Evolutionary conservation across 2,797 vertebrate species (phyloP), one percentile per base, ranked within the genome.

Genomic region (Telmatherina bonti): DNA sequence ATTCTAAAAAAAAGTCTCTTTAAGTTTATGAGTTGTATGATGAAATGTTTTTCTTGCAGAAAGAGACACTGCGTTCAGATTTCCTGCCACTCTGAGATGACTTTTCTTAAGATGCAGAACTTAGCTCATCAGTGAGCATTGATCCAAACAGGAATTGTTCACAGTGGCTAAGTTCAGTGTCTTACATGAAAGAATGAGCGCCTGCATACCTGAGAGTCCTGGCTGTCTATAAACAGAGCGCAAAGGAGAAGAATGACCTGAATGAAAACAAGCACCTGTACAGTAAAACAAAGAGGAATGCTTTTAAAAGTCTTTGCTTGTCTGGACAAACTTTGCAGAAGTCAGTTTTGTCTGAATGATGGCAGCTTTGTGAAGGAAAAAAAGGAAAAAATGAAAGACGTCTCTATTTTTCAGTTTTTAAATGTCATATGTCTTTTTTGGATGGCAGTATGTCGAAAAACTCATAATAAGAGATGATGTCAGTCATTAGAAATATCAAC

Each of bases 91-190:
- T 31, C 55, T 0, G 10, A 27, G 55, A 26, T 7, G 74, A 87
- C 79, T 88, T 91, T 90, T 90, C 89, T 90, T 78, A 80, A 91
- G 93, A 90, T 79, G 72, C 91, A 91, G 93, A 91, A 88, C 88
- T 94, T 94, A 93, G 93, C 85, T 93, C 89, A 93, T 88, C 86
- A 81, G 93, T 92, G 93, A 94, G 91, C 93, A 93, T 91, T 83
- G 81, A 84, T 76, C 76, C 75, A 76, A 78, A 66, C 18, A 62
- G 63, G 64, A 84, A 70, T 92, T 93, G 93, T 94, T 94, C 93
- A 94, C 93, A 94, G 93, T 93, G 93, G 92, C 92, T 94, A 94
- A 94, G 93, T 93, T 94, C 92, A 92, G 92, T 85, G 75, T 92
- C 93, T 88, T 82, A 88, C 86, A 87, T 84, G 91, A 92, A 91